A percentile compares a stretch with the other conserved stretches of the same genome.
Conservation (phyloP, 2,797 vertebrate genomes). For the Huso huso region DNA sequence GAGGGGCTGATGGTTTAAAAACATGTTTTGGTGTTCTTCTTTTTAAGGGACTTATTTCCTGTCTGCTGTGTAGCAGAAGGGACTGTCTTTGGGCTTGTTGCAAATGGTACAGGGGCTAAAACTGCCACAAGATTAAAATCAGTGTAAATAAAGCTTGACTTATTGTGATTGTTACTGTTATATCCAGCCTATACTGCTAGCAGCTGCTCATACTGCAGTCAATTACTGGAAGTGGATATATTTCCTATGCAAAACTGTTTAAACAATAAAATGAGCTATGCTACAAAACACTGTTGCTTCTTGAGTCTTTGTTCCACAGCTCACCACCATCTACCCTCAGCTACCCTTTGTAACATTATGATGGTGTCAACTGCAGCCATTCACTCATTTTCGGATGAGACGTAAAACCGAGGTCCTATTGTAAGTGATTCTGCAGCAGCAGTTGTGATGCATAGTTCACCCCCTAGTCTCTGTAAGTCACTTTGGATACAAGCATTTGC, state of each 20-base stretch:
- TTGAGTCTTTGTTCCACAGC: conserved; percentile 43
- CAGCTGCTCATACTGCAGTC: conserved; percentile 99
- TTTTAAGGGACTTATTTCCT: conserved; percentile 24
- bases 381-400: too few species aligned
- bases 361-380: too few species aligned
- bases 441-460: too few species aligned
- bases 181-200: conserved; percentile 99
- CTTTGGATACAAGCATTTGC: too few species aligned
- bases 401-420: too few species aligned
- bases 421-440: too few species aligned
- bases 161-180: conserved; percentile 99
- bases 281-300: conserved; percentile 72
- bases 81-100: conserved; percentile 76
- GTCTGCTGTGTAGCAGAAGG: conserved; percentile 44
- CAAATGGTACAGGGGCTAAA: conserved; percentile 86
- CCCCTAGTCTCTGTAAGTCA: too few species aligned
- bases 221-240: conserved; percentile 99
- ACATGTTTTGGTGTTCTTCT: conserved; percentile 37
- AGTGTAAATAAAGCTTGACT: conserved; percentile 99
- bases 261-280: conserved; percentile 99
- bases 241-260: conserved; percentile 99
- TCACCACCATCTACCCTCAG: not conserved
- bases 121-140: conserved; percentile 99
- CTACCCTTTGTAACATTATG: not conserved
- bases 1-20: conserved; percentile 59